Percentiles rank a stretch among this genome's conserved stretches.
Evolutionary conservation across 2,888 invertebrate genomes (phyloP).

Genomic region (Nomada lathburiana): DNA sequence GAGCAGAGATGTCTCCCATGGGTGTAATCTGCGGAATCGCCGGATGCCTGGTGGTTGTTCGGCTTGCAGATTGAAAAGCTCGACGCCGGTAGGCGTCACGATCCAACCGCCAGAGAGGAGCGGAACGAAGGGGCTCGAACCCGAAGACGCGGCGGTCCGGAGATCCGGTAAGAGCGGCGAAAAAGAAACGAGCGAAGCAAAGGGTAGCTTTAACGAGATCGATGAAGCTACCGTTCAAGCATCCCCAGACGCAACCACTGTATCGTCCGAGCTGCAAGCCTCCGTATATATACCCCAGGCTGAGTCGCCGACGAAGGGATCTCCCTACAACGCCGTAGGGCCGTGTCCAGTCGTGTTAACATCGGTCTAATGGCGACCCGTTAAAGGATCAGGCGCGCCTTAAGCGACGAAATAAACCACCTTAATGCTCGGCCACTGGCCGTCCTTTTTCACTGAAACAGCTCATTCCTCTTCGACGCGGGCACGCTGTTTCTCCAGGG

Average conservation of each 20-base stretch:
- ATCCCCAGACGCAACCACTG: conserved; percentile 31
- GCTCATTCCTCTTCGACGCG: conserved; percentile 41
- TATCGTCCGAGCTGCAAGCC: conserved; percentile 34
- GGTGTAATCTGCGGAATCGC: conserved; percentile 74
- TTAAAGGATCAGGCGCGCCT: conserved; percentile 55
- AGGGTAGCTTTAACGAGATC: conserved; percentile 78
- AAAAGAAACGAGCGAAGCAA: conserved; percentile 69
- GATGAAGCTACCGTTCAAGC: conserved; percentile 72
- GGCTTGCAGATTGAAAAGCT: conserved; percentile 40
- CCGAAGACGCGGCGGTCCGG: conserved; percentile 37
- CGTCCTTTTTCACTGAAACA: conserved; percentile 48
- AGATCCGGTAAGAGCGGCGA: conserved; percentile 41
- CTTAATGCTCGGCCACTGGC: conserved; percentile 49
- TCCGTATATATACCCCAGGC: background rate
- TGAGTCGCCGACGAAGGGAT: conserved; percentile 12
- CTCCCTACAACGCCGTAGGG: conserved; percentile 13
- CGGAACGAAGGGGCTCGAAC: background rate
- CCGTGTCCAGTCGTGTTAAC: conserved; percentile 64
- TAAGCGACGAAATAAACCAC: conserved; percentile 66
- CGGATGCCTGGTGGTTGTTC: conserved; percentile 14
- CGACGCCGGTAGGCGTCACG: conserved; percentile 32
- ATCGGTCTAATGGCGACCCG: conserved; percentile 66
- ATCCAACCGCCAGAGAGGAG: conserved; percentile 19
- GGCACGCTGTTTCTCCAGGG: conserved; percentile 20
- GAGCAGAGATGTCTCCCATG: conserved; percentile 70